Evolutionary conservation across 2,888 invertebrate genomes (phyloP), one percentile per base, ranked within the genome.

Genomic region (Dicyrtoma fusca): DNA sequence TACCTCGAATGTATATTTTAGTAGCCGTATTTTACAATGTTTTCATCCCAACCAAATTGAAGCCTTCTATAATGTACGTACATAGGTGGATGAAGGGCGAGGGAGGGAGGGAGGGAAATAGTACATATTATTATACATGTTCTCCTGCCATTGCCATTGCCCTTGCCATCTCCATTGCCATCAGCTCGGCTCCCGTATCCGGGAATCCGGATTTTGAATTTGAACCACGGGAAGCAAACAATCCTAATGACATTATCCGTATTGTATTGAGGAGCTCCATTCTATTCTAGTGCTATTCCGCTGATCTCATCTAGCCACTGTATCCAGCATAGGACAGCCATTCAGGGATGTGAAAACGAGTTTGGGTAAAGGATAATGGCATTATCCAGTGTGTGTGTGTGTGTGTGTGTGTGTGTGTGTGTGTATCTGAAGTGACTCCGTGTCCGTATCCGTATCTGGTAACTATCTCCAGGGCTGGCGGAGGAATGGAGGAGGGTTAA

Each of bases 231-330:
- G 68, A 68, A 66, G 71, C 74, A 74, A 75, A 77, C 76, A 76
- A 77, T 76, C 73, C 77, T 77, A 77, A 77, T 77, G 76, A 77
- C 77, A 77, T 76, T 75, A 77, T 74, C 75, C 77, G 73, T 75
- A 75, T 77, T 68, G 45, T 68, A 68, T 59, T 45, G 68, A 34
- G 34, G 68, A 34, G 34, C 34, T 34, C 34, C 8, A 34, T 34
- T 34, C 34, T 34, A 34, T 34, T 3, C 4, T 8, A 3, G 34
- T 34, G 34, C n/a, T 34, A 34, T 8, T 34, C 34, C 8, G 34
- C 8, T 5, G 34, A 8, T 34, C 34, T 34, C 34, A 34, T 34
- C 34, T 34, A 3, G 34, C 8, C 34, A 5, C 34, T 34, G 34
- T 34, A 8, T 59, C n/a, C n/a, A n/a, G n/a, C n/a, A n/a, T n/a